Conservation (phyloP, 2,797 vertebrate genomes). For the Allobates femoralis region DNA sequence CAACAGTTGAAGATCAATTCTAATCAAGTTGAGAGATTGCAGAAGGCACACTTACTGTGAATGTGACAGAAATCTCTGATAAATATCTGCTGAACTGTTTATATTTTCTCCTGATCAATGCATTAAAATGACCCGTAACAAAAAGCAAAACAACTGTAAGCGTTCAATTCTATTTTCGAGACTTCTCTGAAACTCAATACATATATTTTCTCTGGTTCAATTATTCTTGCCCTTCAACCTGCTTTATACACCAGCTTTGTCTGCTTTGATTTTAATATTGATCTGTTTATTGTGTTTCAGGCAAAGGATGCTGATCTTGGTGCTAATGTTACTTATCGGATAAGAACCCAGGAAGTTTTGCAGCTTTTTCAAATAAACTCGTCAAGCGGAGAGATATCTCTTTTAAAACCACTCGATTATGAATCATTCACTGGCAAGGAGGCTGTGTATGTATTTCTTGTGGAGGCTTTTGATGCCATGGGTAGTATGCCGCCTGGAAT, state of each 20-base stretch:
- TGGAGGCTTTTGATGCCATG: constrained; percentile 90
- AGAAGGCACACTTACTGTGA: constrained; percentile 44
- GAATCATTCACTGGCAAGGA: constrained; percentile 87
- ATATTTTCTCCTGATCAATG: constrained; percentile 60
- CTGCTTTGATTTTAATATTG: constrained; percentile 12
- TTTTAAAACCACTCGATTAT: constrained; percentile 90
- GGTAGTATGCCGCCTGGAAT: constrained; percentile 89
- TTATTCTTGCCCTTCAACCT: constrained; percentile 57
- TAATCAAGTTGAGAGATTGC: constrained; percentile 59
- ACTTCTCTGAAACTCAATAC: constrained; percentile 46
- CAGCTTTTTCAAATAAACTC: constrained; percentile 87
- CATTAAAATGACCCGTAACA: constrained; percentile 59
- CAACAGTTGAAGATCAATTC: constrained; percentile 59
- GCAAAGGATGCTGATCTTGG: constrained; percentile 90
- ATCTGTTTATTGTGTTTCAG: constrained; percentile 71
- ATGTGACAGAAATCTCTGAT: constrained; percentile 55
- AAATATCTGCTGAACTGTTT: constrained; percentile 59
- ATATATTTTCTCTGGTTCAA: constrained; percentile 56
- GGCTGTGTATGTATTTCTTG: constrained; percentile 87
- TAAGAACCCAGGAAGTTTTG: constrained; percentile 85
- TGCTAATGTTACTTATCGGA: constrained; percentile 89
- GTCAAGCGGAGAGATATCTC: constrained; percentile 84
- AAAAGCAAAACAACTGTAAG: constrained; percentile 54
- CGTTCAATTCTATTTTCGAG: constrained; percentile 37
- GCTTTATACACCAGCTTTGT: constrained; percentile 45